Evolutionary conservation across 2,888 invertebrate species (phyloP).

Genomic region (Plagiodera versicolora): DNA sequence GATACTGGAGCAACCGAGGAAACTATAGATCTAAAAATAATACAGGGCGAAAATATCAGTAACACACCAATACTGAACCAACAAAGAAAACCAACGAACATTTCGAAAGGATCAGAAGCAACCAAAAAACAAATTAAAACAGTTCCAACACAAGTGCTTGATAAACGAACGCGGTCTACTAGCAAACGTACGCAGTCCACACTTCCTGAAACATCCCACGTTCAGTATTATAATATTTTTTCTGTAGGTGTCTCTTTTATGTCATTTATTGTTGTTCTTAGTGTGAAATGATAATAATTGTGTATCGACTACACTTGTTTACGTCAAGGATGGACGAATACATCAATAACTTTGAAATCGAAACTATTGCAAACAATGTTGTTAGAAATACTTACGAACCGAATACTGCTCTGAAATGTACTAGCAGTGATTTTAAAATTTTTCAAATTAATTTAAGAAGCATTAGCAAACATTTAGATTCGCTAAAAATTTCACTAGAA

Average conservation of each 20-base stretch:
- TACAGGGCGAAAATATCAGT: neutral
- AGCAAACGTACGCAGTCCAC: conserved; percentile 6
- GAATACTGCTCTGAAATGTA: conserved; percentile 3
- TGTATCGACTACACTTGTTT: too few species aligned
- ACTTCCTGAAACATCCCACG: too few species aligned
- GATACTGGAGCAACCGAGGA: neutral
- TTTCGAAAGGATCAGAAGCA: neutral
- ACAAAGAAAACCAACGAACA: conserved; percentile 4
- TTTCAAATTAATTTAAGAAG: too few species aligned
- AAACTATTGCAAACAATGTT: conserved; percentile 1
- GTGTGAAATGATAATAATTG: too few species aligned
- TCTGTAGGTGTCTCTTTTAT: too few species aligned
- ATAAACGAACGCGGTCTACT: conserved; percentile 5
- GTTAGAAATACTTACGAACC: conserved; percentile 3
- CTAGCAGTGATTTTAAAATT: too few species aligned
- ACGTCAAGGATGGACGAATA: conserved; percentile 2
- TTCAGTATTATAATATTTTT: too few species aligned
- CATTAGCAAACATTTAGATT: too few species aligned
- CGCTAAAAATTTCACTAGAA: too few species aligned
- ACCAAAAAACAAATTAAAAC: conserved; percentile 4
- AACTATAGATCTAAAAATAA: neutral
- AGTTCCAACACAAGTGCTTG: conserved; percentile 1
- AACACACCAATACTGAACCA: neutral
- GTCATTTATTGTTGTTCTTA: too few species aligned
- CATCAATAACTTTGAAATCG: conserved; percentile 6